A percentile compares a stretch with the other conserved stretches of the same genome.
phyloP scores from a whole-genome alignment of 2,113 vertebrate genomes.

The Pseudopodoces humilis region DNA sequence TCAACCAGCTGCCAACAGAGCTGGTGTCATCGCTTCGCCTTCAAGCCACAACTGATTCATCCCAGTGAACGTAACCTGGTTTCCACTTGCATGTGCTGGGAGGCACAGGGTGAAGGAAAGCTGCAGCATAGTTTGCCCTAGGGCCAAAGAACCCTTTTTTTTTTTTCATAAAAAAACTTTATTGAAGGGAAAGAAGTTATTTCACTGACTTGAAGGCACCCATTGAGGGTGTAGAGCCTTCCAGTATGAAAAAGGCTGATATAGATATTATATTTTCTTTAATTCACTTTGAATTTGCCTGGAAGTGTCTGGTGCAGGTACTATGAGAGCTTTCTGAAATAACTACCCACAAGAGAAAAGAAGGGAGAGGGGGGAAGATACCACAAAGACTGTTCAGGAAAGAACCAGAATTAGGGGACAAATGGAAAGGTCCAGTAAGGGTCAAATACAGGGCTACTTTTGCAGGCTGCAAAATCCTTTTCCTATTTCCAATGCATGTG shows the following conservation, averaged over 20 bases:
- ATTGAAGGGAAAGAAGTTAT: not conserved
- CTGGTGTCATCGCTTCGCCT: not conserved
- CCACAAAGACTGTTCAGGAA: not conserved
- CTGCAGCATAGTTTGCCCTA: not conserved
- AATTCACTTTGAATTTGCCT: not conserved
- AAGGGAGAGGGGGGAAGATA: fast-evolving
- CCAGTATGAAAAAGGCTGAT: not conserved
- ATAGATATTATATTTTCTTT: not conserved
- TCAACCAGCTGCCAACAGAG: conserved; percentile 8
- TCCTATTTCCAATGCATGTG: not conserved
- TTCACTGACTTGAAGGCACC: not conserved
- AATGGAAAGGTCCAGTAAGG: not conserved
- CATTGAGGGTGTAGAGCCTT: not conserved
- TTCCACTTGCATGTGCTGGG: not conserved
- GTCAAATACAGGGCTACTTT: not conserved
- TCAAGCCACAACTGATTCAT: not conserved
- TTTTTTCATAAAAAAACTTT: not conserved
- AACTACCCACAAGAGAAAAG: not conserved
- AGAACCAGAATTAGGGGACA: not conserved
- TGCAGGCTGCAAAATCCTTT: not conserved
- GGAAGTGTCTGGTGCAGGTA: not conserved
- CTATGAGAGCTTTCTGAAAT: not conserved
- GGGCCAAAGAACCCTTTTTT: not conserved
- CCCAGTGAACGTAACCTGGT: not conserved
- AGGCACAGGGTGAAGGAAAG: not conserved